Percentiles rank a stretch among this genome's conserved stretches.
phyloP scores from a whole-genome alignment of 2,797 vertebrate genomes.

The Simalia tracyae region DNA sequence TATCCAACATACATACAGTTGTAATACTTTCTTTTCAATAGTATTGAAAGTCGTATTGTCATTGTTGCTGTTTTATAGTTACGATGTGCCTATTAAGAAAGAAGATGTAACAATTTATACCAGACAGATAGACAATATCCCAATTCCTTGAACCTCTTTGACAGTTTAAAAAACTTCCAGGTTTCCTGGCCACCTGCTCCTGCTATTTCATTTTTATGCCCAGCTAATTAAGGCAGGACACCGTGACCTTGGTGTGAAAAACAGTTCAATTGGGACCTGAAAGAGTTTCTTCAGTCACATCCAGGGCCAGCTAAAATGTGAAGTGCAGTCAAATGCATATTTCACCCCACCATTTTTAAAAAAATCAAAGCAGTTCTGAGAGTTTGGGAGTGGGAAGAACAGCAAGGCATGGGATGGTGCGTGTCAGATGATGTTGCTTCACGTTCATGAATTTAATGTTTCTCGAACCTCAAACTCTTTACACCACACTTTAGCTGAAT shows the following conservation, averaged over 20 bases:
- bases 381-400: neutral
- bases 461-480: neutral
- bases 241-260: too few relatives aligned
- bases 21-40: too few relatives aligned
- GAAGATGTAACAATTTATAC: neutral
- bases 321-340: too few relatives aligned
- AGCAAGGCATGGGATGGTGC: neutral
- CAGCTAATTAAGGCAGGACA: neutral
- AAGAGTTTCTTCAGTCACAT: too few relatives aligned
- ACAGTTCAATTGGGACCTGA: too few relatives aligned
- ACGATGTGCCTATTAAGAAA: too few relatives aligned
- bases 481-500: neutral
- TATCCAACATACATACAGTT: too few relatives aligned
- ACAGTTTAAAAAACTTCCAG: neutral
- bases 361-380: neutral
- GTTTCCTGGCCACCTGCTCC: too few relatives aligned
- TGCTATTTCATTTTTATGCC: neutral
- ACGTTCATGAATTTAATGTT: neutral
- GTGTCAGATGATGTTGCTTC: neutral
- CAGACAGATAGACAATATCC: neutral
- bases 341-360: too few relatives aligned
- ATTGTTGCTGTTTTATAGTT: too few relatives aligned
- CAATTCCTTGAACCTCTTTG: neutral
- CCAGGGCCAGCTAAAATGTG: too few relatives aligned
- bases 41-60: too few relatives aligned